Evolutionary conservation across 2,113 vertebrate genomes (phyloP), one percentile per base, ranked within the genome.

Genomic region (Nicator chloris): DNA sequence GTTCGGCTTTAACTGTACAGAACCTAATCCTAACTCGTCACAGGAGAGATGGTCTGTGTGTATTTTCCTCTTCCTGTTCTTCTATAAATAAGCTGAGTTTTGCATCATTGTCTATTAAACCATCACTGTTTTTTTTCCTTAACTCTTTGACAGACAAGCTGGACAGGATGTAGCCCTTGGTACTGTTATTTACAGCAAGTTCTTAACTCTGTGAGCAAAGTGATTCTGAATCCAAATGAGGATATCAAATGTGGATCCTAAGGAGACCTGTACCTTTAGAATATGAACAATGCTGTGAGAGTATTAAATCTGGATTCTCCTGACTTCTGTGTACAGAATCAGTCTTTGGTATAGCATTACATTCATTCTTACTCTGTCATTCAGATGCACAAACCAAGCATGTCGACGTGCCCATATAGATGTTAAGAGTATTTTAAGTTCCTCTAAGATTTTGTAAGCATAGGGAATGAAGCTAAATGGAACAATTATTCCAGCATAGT

Each of bases 11-110:
- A 82, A 24, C 51, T 47, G n/a, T 21, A 31, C 78, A 93, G 85
- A 82, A 78, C 63, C 27, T 12, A 28, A 54, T 19, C n/a, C 47
- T 56, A 26, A 23, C 17, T 86, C 6, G 0, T 88, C 27, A 19
- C 20, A 37, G 56, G 51, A 88, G 83, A 70, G 60, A 31, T 26
- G 35, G 10, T 16, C 68, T 91, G 26, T 82, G n/a, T 88, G 9
- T 81, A 23, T 77, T 92, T 93, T 92, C 63, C 59, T 86, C 72
- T 93, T 95, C 90, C 88, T 73, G 45, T n/a, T 70, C 69, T 84
- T 70, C 94, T 88, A 83, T 83, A 90, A 90, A 92, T 93, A 90
- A 90, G 14, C 54, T 40, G 82, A n/a, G 26, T 24, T 96, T 88
- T 93, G 35, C 71, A 93, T 65, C 75, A 65, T 9, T 77, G 54